Evolutionary conservation across 2,113 vertebrate species (phyloP), one percentile per base, ranked within the genome.

Genomic region (Columba janthina): DNA sequence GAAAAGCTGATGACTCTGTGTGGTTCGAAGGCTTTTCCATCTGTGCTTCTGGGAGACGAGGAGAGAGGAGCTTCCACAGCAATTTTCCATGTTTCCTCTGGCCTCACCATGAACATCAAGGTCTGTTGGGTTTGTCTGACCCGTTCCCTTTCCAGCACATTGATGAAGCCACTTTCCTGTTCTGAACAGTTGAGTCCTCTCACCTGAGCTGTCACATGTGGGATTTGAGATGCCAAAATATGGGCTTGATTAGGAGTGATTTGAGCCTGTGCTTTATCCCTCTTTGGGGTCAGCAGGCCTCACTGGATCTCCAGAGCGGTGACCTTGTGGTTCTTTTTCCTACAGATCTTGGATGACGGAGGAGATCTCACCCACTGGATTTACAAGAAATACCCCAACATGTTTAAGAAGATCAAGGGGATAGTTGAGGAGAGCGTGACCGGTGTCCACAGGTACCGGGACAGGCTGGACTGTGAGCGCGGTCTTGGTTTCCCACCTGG

Each of bases 351-450:
- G 97, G 99, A 99, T 81, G 99, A 99, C 4, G 99, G 99, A 34
- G 99, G 99, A 8, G 99, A 99, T 88, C 98, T 99, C 85, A 99
- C 99, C 79, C 99, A 99, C 92, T 99, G 99, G 99, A 99, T 99
- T 97, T 99, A 99, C 93, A 99, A 99, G 97, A 99, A 99, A 88
- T 99, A 99, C 38, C 99, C 99, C 93, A 99, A 99, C 97, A 99
- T 99, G 99, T 99, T 99, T 96, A 99, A 99, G 97, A 99, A 99
- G 98, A 99, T 99, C 97, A 99, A 99, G 96, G 99, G 99, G 76
- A 99, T 99, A 8, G 99, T 99, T 32, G 99, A 99, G 95, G 99
- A 99, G 98, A 99, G 99, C 6, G 99, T 99, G 25, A 99, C 99
- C 10, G 99, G 99, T 15, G 99, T 99, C 9, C 99, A 99, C 97